Evolutionary conservation across 2,113 vertebrate species (phyloP), one percentile per base, ranked within the genome.

Genomic region (Pedionomus torquatus): DNA sequence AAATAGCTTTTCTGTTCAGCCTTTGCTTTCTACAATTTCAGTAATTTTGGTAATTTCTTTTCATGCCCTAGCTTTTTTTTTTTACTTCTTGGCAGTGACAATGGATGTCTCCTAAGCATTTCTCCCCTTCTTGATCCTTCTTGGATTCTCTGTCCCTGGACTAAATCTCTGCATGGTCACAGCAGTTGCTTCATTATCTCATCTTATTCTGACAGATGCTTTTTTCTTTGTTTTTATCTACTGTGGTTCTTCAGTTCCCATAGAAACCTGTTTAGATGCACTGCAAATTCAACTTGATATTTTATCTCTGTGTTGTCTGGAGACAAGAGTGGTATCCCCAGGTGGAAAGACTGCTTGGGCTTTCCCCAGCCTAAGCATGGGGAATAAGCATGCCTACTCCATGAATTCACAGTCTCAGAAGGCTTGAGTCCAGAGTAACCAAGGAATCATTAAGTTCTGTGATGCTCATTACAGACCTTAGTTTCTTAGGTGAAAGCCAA

Each of bases 51-150:
- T 70, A 91, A 87, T 82, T 89, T 82, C 35, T 93, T 87, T 96
- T 78, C 93, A 95, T 92, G 91, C 13, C 21, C 33, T 61, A 20
- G 74, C 84, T 89, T 94, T 94, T 93, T 94, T 94, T 95, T 95
- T 87, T 68, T 39, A 55, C 68, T 94, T 96, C 80, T 89, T 96
- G 83, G 51, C 48, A 93, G 51, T 46, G 46, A 37, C 93, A 43
- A 39, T 71, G 39, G 15, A 75, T 75, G 17, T 89, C 57, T 71
- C 74, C 61, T 39, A 91, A 95, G 57, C 44, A 64, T 87, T 92
- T 81, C 21, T 81, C 2, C 41, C 39, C 35, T 95, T 30, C 37
- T 23, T 87, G 74, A 60, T 87, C 65, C 46, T 93, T 80, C 72
- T 31, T 70, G 77, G 83, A 68, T 51, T 81, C 9, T 88, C 71